Percentiles rank a stretch among this genome's conserved stretches.
Conservation (phyloP, 2,797 vertebrate genomes). For the Urocyon cinereoargenteus region DNA sequence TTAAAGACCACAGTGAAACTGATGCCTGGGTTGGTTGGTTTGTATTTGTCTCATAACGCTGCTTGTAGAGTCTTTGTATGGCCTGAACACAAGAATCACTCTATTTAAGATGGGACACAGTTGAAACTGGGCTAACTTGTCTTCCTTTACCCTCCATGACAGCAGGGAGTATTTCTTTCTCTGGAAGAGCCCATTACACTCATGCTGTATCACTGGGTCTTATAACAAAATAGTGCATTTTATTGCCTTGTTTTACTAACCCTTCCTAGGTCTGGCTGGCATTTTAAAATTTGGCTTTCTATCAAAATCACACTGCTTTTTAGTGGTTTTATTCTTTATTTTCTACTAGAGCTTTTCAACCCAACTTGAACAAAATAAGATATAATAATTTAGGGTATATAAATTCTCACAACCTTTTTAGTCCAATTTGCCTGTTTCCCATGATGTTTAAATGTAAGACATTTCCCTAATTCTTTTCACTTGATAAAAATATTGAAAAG, state of each 20-base stretch:
- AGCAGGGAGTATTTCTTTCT: conserved; percentile 21
- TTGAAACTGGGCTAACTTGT: not conserved
- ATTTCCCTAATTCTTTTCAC: not conserved
- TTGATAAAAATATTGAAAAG: not conserved
- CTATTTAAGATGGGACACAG: not conserved
- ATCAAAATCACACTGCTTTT: conserved; percentile 12
- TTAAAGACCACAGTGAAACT: not conserved
- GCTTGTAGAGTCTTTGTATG: not conserved
- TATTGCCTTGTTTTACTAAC: conserved; percentile 55
- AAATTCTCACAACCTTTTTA: not conserved
- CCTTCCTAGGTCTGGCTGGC: conserved; percentile 11
- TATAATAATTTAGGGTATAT: not conserved
- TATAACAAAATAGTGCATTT: conserved; percentile 59
- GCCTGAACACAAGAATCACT: not conserved
- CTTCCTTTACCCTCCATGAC: not conserved
- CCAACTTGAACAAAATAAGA: conserved; percentile 24
- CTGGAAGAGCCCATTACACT: not conserved
- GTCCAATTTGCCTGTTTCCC: not conserved
- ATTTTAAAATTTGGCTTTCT: conserved; percentile 40
- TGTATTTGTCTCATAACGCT: not conserved
- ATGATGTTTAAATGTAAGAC: not conserved
- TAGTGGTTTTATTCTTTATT: conserved; percentile 37
- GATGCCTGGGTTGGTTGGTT: not conserved
- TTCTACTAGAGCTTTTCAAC: conserved; percentile 20
- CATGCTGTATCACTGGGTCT: not conserved